A percentile compares a stretch with the other conserved stretches of the same genome.
phyloP scores from a whole-genome alignment of 30 jellyfish, hydroid and myxozoan genomes.

The Mastigias papua region DNA sequence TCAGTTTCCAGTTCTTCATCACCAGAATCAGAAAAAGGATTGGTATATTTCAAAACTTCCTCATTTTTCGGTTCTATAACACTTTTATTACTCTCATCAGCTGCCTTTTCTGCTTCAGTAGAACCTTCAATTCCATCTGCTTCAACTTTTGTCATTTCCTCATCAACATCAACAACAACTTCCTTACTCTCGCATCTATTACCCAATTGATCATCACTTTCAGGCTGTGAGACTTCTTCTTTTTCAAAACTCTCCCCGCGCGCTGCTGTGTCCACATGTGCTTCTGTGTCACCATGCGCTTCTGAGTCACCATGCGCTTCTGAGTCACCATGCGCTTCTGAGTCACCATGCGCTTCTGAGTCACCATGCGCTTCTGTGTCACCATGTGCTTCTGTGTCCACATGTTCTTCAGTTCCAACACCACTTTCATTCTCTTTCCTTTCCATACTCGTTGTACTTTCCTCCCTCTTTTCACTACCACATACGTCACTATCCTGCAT shows the following conservation, averaged over 20 bases:
- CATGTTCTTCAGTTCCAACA: background rate
- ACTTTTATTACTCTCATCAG: background rate
- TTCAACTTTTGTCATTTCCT: constrained; percentile 40
- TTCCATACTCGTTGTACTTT: background rate
- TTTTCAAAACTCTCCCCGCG: too few species aligned
- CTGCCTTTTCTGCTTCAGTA: background rate
- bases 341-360: too few species aligned
- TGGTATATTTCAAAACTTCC: constrained; percentile 65
- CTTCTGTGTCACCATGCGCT: constrained; percentile 11
- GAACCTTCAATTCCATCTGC: background rate
- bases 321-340: too few species aligned
- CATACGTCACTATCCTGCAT: background rate
- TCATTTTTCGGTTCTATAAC: constrained; percentile 4
- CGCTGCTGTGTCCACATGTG: background rate
- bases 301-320: too few species aligned
- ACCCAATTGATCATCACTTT: constrained; percentile 8
- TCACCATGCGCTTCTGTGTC: too few species aligned
- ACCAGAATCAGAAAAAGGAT: constrained; percentile 77
- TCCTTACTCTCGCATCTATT: background rate
- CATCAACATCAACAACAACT: constrained; percentile 10
- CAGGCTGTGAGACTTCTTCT: background rate
- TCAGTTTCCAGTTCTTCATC: constrained; percentile 55
- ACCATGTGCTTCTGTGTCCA: background rate
- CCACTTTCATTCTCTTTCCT: background rate
- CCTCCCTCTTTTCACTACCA: background rate